Evolutionary conservation across 2,797 vertebrate species (phyloP), one percentile per base, ranked within the genome.

Genomic region (Natrix natrix): DNA sequence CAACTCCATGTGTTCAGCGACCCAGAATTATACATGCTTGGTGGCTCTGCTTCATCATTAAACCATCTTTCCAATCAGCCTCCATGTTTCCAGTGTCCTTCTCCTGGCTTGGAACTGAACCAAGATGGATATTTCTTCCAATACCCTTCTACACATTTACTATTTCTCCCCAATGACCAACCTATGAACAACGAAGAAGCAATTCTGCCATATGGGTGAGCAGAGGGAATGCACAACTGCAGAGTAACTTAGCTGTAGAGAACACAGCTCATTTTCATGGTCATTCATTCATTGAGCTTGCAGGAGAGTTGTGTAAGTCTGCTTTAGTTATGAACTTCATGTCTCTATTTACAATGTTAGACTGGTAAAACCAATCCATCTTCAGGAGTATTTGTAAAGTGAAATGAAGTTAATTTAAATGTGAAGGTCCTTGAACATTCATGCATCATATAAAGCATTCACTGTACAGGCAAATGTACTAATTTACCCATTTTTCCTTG

Each of bases 401-500:
- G n/a, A n/a, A 91, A 61, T 4, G 16, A 14, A 28, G 43, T 22
- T 17, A 54, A 92, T 24, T 26, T 5, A 32, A 2, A 89, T 16
- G 7, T 32, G 55, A 69, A 56, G 24, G 1, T 14, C 48, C 57
- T 52, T 59, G 24, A 60, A 78, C 13, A 54, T 24, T 17, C 20
- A 13, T 63, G 54, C 14, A 63, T 32, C 8, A 86, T 17, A 43
- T 12, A 55, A 66, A 56, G 14, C 8, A 22, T 86, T 3, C 5
- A 2, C 22, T 28, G 8, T 4, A 86, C 16, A 90, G 43, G 22
- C 16, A 14, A n/a, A 78, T 24, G 12, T n/a, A 90, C 8, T 20
- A 24, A 6, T 14, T 78, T 69, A 12, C 26, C 0, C 0, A 2
- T 17, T 74, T 28, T 60, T 4, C 20, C 1, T 83, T 1, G 4